phyloP scores from a whole-genome alignment of 2,888 invertebrate species.

The Polyommatus icarus region DNA sequence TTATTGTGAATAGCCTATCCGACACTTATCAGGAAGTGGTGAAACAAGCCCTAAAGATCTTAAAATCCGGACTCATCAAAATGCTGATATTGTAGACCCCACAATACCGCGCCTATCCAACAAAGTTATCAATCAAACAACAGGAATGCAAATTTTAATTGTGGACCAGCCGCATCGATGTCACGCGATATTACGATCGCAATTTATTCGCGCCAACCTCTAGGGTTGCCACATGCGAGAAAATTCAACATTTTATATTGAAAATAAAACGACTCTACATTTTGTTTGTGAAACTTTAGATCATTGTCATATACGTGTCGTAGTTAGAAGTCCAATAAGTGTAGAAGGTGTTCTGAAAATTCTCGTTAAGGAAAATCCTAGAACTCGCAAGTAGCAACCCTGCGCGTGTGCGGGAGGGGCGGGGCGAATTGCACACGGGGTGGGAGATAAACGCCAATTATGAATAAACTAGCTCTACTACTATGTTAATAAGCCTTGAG shows the following conservation, averaged over 20 bases:
- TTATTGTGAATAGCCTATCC: too few relatives aligned
- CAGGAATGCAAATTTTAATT: constrained; percentile 77
- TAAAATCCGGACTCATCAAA: neutral
- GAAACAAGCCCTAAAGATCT: neutral
- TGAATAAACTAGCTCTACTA: constrained; percentile 76
- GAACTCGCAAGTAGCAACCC: neutral
- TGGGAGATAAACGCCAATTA: constrained; percentile 72
- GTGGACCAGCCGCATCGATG: constrained; percentile 56
- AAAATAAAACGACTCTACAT: neutral
- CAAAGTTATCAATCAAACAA: constrained; percentile 73
- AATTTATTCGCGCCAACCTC: constrained; percentile 56
- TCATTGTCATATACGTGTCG: too few relatives aligned
- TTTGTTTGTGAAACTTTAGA: neutral
- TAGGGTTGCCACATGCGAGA: constrained; percentile 16
- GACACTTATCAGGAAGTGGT: too few relatives aligned
- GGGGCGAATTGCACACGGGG: constrained; percentile 56
- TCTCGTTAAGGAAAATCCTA: neutral
- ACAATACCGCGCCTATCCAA: constrained; percentile 58
- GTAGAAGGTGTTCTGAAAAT: neutral
- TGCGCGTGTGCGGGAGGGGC: constrained; percentile 51
- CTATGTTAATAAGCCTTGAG: constrained; percentile 75
- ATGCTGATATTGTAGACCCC: neutral
- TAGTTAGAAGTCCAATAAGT: neutral
- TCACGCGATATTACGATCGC: constrained; percentile 63
- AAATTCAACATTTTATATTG: neutral